These are phyloP conservation scores for Idaea straminata DNA, from an alignment of 2,888 invertebrate species.

Conservation along the genomic window DNA sequence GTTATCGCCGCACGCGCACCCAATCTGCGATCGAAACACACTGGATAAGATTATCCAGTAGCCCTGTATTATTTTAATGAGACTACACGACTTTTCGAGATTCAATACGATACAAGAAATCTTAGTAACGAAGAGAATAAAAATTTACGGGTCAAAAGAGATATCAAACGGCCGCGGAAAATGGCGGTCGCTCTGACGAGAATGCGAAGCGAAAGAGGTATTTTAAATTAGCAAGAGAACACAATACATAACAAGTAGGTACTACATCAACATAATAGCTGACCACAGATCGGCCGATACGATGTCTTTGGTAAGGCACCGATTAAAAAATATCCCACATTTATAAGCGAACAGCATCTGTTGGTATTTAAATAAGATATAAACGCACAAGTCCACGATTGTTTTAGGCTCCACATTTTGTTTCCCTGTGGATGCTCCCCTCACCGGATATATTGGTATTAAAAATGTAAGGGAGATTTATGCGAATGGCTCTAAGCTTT, in stretches of 20 bases:
- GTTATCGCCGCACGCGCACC: slow-evolving; percentile 78
- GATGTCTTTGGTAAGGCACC: slow-evolving; percentile 77
- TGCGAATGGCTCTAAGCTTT: slow-evolving; percentile 80
- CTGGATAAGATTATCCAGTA: slow-evolving; percentile 80
- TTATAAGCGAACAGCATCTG: slow-evolving; percentile 76
- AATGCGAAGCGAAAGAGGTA: slow-evolving; percentile 52
- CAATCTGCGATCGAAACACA: slow-evolving; percentile 79
- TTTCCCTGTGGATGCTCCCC: slow-evolving; percentile 67
- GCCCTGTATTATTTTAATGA: slow-evolving; percentile 81
- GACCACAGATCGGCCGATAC: slow-evolving; percentile 78
- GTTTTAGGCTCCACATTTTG: slow-evolving; percentile 61
- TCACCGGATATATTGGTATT: slow-evolving; percentile 78
- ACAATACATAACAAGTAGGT: slow-evolving; percentile 52
- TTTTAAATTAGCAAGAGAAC: slow-evolving; percentile 75
- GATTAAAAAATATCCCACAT: slow-evolving; percentile 75
- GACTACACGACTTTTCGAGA: slow-evolving; percentile 77
- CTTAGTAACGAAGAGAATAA: slow-evolving; percentile 76
- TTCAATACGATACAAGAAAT: slow-evolving; percentile 73
- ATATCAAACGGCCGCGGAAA: slow-evolving; percentile 61
- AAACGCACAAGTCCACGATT: slow-evolving; percentile 71
- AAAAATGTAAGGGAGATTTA: slow-evolving; percentile 81
- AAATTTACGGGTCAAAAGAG: slow-evolving; percentile 73
- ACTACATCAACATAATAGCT: slow-evolving; percentile 75
- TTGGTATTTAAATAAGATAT: slow-evolving; percentile 79
- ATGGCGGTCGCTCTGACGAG: slow-evolving; percentile 52